Evolutionary conservation across 2,888 invertebrate genomes (phyloP).

Genomic region (Catocala fraxini): DNA sequence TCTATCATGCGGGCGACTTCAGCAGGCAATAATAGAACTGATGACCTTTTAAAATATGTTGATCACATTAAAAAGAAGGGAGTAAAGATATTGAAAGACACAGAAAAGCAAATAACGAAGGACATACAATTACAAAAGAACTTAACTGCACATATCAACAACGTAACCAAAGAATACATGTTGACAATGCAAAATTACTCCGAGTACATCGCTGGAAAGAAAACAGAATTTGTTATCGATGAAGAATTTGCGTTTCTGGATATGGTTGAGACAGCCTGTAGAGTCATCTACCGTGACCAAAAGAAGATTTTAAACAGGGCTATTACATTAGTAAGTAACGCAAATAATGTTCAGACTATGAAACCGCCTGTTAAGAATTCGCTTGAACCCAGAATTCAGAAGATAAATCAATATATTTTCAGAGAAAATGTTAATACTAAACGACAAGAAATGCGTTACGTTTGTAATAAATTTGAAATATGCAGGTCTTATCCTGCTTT

Average conservation of each 20-base stretch:
- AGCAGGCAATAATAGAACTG: not conserved
- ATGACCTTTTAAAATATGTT: conserved; percentile 13
- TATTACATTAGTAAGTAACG: conserved; percentile 13
- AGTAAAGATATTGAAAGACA: not conserved
- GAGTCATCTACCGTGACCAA: conserved; percentile 35
- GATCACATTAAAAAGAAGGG: conserved; percentile 24
- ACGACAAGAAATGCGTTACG: conserved; percentile 48
- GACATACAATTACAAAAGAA: conserved; percentile 17
- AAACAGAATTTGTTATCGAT: conserved; percentile 20
- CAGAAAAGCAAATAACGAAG: conserved; percentile 12
- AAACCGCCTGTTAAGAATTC: not conserved
- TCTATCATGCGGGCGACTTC: conserved; percentile 5
- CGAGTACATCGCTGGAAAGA: conserved; percentile 4
- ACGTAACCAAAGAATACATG: conserved; percentile 19
- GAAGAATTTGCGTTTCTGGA: conserved; percentile 52
- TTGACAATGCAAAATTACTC: conserved; percentile 23
- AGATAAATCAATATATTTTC: conserved; percentile 30
- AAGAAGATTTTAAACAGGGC: conserved; percentile 41
- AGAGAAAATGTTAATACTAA: conserved; percentile 41
- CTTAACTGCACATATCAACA: conserved; percentile 1
- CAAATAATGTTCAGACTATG: not conserved
- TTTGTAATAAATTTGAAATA: conserved; percentile 50
- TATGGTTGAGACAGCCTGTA: conserved; percentile 47
- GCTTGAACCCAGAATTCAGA: not conserved
- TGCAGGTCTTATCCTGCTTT: conserved; percentile 61